Base-by-base conservation (phyloP, 2,888 invertebrate species). In the Drosophila neoperkinsi region DNA sequence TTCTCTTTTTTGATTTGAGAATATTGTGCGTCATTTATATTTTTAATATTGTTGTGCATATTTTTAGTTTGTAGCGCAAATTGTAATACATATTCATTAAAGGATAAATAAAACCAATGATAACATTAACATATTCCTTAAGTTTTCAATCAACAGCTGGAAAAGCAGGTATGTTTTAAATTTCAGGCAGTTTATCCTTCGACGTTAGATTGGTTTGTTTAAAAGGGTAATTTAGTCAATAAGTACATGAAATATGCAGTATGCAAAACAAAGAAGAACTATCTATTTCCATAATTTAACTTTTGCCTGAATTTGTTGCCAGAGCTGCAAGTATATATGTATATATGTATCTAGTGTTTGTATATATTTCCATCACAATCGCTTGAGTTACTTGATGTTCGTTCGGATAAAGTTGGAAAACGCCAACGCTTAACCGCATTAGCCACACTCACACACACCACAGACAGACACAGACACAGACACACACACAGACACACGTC, bases 41-140 rank as follows among this genome's bases (percentile, higher is more conserved):
- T 56, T 71, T 68, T 21, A 49, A 28, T 55, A 49, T 43, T 31
- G 31, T 61, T 65, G 30, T 59, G 77, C 61, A 70, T 71, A 46
- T 51, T 74, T 70, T 71, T 89, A 82, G 82, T 74, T 76, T 67
- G 71, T 90, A 89, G 82, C 77, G 71, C 75, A 70, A 87, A 78
- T 89, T 87, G 83, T 83, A 77, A 81, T 57, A 66, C 71, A 57
- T 69, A 63, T 76, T 62, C 53, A 71, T 49, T 52, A 53, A 71
- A 88, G 77, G 76, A 84, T 71, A 76, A 89, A 81, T 81, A 89
- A 89, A 89, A 63, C 68, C 71, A 86, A 76, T 68, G 67, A 81
- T 68, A 81, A 81, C 51, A 64, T 50, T 43, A 31, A 34, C 46
- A 43, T 43, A 59, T 53, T 43, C 33, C 34, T 38, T 18, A n/a